Conservation (phyloP, 2,113 vertebrate genomes). For the Polypterus senegalus region DNA sequence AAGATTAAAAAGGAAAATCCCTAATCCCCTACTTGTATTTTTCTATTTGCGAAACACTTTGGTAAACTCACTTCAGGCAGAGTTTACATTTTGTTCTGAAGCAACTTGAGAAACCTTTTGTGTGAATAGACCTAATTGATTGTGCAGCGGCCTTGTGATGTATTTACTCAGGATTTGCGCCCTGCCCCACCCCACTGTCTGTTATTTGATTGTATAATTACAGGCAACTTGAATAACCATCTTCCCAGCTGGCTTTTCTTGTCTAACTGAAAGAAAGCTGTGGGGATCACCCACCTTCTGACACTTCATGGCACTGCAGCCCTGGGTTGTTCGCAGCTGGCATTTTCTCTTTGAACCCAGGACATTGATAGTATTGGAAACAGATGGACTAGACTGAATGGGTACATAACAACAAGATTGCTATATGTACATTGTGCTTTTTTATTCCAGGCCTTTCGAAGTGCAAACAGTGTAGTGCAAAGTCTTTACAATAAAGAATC, state of each 20-base stretch:
- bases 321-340: not conserved
- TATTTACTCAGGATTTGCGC: slow-evolving; percentile 8
- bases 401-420: no score
- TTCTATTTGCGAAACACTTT: no score
- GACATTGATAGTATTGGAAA: no score
- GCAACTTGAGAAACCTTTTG: slow-evolving; percentile 2
- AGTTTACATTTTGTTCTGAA: no score
- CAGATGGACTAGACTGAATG: no score
- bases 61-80: no score
- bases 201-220: slow-evolving; percentile 12
- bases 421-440: no score
- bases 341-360: not conserved
- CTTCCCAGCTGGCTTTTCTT: not conserved
- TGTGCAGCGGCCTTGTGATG: slow-evolving; percentile 5
- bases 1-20: no score
- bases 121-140: slow-evolving; percentile 14
- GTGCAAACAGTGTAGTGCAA: no score
- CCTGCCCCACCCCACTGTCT: slow-evolving; percentile 8
- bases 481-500: no score
- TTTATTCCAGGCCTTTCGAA: no score
- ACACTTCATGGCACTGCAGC: not conserved
- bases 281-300: not conserved
- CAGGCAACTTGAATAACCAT: not conserved
- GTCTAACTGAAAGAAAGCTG: not conserved
- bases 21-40: no score